Evolutionary conservation across 2,797 vertebrate genomes (phyloP), one percentile per base, ranked within the genome.

Genomic region (Enteromius anoplus): DNA sequence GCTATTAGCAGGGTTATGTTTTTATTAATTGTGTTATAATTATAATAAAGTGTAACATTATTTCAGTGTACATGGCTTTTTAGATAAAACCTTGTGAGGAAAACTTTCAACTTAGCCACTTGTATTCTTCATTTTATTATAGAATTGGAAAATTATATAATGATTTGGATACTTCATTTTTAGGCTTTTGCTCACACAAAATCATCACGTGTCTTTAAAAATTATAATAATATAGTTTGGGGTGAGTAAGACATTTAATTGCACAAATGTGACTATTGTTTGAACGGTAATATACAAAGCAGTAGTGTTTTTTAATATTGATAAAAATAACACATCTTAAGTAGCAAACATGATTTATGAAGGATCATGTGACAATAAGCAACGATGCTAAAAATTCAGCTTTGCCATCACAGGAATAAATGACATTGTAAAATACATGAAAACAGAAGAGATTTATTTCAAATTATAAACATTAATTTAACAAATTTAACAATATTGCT

Each of bases 21-120:
- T 75, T 37, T n/a, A 37, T 34, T 55, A 55, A 75, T 75, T 75
- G 32, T 55, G 34, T 37, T 55, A 75, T 55, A 37, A 75, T 75
- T 29, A 62, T 29, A 62, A 26, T 62, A 62, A 55, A 14, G 19
- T 51, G 29, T 6, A 3, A 12, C 6, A 53, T 51, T 34, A 53
- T 73, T 34, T 73, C 47, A 12, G 26, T 21, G 21, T n/a, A 21
- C 70, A 51, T 26, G 9, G 1, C 32, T 19, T 72, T 32, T 72
- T 72, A 34, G 5, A 51, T 32, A 2, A 51, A 32, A 1, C 19
- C 15, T 69, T 0, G 42, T 23, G 10, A 69, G 66, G 21, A 69
- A n/a, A 68, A 42, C 37, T 12, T 21, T 58, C 1, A 60, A 11
- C 11, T 60, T 60, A 26, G n/a, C 55, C n/a, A 26, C n/a, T 60